Conservation (phyloP, 2,888 invertebrate genomes). For the Coelogynopora nodosa region DNA sequence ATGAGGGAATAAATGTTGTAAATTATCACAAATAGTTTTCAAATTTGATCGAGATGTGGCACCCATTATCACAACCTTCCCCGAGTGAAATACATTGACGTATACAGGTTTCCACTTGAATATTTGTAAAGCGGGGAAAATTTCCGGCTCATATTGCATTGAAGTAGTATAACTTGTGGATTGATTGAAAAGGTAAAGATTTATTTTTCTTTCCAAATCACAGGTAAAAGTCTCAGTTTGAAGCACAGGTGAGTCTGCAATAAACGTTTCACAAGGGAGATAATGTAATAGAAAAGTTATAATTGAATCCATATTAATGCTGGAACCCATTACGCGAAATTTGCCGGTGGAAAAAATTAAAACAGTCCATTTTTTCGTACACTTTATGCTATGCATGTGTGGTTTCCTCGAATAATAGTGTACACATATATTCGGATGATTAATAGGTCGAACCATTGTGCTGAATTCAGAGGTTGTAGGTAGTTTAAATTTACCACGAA, state of each 20-base stretch:
- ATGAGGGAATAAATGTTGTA: background rate
- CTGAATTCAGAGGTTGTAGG: background rate
- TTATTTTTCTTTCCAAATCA: background rate
- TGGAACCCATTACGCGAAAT: background rate
- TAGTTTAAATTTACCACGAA: background rate
- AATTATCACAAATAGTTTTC: background rate
- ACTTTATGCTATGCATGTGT: background rate
- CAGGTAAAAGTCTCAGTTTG: background rate
- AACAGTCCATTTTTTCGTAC: background rate
- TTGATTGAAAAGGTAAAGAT: background rate
- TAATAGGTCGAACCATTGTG: background rate
- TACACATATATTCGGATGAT: background rate
- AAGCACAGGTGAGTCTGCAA: background rate
- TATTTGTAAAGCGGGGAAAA: background rate
- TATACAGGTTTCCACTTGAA: conserved; percentile 3
- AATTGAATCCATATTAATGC: background rate
- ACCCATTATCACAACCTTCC: conserved; percentile 3
- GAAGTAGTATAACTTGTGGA: background rate
- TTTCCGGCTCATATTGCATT: conserved; percentile 5
- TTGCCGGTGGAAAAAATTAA: conserved; percentile 5
- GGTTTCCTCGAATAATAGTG: background rate
- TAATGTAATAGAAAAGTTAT: background rate
- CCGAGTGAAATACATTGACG: background rate
- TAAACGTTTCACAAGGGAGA: background rate
- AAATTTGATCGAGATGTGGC: background rate